Conservation (phyloP, 64 coral and sea anemone species). For the Acropora tenuis region DNA sequence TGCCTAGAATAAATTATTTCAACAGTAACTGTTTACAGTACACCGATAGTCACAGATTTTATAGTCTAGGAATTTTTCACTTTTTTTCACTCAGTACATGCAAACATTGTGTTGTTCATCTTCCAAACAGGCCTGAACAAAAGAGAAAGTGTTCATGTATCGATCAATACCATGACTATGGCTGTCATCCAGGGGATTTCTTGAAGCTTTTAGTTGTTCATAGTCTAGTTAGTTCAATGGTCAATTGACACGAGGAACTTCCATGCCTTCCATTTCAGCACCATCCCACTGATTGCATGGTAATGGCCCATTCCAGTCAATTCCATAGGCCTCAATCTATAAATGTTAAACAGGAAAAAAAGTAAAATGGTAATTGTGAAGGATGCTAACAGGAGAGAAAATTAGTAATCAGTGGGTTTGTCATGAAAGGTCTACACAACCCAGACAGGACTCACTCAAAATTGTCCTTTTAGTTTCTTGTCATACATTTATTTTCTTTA, state of each 20-base stretch:
- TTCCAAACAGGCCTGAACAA: constrained; percentile 42
- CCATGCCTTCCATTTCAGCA: constrained; percentile 50
- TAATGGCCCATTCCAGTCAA: constrained; percentile 83
- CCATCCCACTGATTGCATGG: constrained; percentile 74
- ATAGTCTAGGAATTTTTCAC: neutral
- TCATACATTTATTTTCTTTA: neutral
- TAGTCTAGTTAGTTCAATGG: constrained; percentile 31
- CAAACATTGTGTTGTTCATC: neutral
- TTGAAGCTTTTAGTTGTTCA: constrained; percentile 1
- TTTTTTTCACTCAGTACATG: neutral
- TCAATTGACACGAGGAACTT: constrained; percentile 52
- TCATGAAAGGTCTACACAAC: neutral
- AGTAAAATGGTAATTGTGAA: neutral
- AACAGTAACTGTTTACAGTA: neutral
- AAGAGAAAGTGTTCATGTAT: constrained; percentile 40
- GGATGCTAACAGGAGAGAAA: constrained; percentile 20
- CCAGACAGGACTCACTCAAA: neutral
- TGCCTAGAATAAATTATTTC: neutral
- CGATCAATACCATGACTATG: constrained; percentile 55
- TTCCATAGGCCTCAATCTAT: constrained; percentile 52
- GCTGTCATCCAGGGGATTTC: constrained; percentile 48
- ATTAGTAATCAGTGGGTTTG: constrained; percentile 4
- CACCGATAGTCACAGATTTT: too few relatives aligned
- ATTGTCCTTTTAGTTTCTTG: constrained; percentile 25
- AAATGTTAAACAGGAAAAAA: constrained; percentile 19